Evolutionary conservation across 2,113 vertebrate species (phyloP).

Genomic region (Sitta europaea): DNA sequence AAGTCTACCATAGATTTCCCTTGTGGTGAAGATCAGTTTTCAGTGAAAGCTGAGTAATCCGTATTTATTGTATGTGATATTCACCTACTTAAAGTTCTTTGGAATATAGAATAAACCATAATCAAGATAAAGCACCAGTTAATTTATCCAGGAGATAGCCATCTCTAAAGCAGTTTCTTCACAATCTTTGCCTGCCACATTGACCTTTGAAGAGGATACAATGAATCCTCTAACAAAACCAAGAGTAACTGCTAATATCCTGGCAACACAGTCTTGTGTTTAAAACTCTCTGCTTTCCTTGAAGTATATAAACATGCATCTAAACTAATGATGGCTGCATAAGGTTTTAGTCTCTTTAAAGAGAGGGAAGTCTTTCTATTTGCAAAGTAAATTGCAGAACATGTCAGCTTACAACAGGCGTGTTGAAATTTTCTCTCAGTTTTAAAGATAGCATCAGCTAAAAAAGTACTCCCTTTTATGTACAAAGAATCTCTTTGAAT

Average conservation of each 20-base stretch:
- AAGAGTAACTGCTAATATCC: background rate
- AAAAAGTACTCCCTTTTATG: background rate
- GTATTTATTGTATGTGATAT: conserved; percentile 39
- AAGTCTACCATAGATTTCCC: conserved; percentile 32
- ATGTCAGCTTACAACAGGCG: background rate
- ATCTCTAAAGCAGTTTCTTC: conserved; percentile 24
- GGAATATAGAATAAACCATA: conserved; percentile 37
- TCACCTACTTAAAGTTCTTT: conserved; percentile 39
- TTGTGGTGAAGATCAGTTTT: conserved; percentile 28
- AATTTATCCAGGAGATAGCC: conserved; percentile 51
- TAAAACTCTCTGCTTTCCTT: background rate
- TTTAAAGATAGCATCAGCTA: background rate
- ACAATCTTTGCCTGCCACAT: background rate
- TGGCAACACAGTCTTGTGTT: background rate
- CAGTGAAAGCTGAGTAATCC: conserved; percentile 38
- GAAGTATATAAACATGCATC: background rate
- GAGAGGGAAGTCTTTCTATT: background rate
- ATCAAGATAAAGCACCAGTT: conserved; percentile 51
- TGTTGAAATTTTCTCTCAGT: background rate
- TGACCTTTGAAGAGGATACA: conserved; percentile 47
- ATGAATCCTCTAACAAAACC: conserved; percentile 28
- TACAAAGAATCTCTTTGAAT: background rate
- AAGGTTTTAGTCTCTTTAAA: background rate
- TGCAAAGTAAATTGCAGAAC: background rate
- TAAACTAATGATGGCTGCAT: background rate